A percentile compares a stretch with the other conserved stretches of the same genome.
These are phyloP conservation scores for Lynx canadensis DNA, from an alignment of 2,113 vertebrate species.

Conservation along the genomic window DNA sequence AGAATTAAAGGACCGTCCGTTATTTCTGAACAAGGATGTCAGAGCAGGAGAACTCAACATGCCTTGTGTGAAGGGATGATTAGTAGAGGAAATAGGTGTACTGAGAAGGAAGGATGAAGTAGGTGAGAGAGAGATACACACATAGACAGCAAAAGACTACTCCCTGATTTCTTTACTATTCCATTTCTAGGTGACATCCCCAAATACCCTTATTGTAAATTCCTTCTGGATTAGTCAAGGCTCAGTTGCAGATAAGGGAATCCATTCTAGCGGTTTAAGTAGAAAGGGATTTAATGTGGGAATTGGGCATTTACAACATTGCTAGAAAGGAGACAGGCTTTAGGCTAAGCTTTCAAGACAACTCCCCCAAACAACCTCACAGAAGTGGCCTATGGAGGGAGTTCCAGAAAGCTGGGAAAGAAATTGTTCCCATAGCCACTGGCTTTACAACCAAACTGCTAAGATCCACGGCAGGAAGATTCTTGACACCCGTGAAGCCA, in stretches of 20 bases:
- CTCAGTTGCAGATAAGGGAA: slow-evolving; percentile 37
- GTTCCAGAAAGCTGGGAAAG: neutral
- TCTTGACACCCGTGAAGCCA: neutral
- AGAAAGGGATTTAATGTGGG: slow-evolving; percentile 20
- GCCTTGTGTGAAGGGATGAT: neutral
- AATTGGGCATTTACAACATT: neutral
- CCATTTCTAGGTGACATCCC: neutral
- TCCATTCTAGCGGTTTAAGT: neutral
- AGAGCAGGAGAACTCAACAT: neutral
- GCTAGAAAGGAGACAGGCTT: neutral
- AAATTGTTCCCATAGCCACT: neutral
- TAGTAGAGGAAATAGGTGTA: neutral
- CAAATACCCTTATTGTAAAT: neutral
- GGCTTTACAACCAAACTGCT: neutral
- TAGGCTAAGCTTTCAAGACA: neutral
- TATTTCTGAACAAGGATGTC: neutral
- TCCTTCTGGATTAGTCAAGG: slow-evolving; percentile 48
- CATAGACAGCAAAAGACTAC: neutral
- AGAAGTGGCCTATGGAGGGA: neutral
- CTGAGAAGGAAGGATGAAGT: neutral
- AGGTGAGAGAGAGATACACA: neutral
- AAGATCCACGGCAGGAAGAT: neutral
- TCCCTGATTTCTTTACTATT: neutral
- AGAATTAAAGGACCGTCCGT: neutral
- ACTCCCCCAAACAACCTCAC: neutral